Base-by-base conservation (phyloP, 2,888 invertebrate genomes). In the Gari tellinella region DNA sequence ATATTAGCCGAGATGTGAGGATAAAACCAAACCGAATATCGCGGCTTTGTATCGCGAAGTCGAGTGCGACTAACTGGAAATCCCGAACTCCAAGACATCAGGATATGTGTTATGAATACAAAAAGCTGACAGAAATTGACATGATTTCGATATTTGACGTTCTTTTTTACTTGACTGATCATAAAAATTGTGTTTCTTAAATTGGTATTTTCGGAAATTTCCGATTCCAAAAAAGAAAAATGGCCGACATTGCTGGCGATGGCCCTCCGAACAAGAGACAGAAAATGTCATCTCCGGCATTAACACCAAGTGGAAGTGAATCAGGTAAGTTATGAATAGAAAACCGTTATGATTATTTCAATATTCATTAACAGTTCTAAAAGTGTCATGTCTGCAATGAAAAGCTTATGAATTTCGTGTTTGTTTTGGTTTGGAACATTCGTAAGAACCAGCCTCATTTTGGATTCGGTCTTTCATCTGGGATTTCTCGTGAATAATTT, bases 261-360 rank as follows among this genome's bases (percentile, higher is more conserved):
- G 97, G 97, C 94, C 97, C 97, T 94, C 97, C 97, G 95, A 97
- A 97, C 93, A 97, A 98, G 95, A 95, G 97, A 95, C 96, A 95
- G 92, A 97, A 97, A 94, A 95, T 97, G 70, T 82, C 84, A 77
- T 88, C 88, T 61, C 88, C 86, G 25, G 82, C 86, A 52, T 73
- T 85, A 56, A 84, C 81, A 63, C 79, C 86, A 17, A 84, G 83
- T 72, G 89, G 87, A 72, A 86, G 75, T 66, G 79, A 82, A 78
- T 83, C 84, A 81, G 88, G 89, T 89, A 81, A 69, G 84, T 81
- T 38, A 2, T 10, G 5, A 12, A 26, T n/a, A 17, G n/a, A 17
- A 45, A 26, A 15, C n/a, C 8, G 31, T 26, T 12, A 26, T 15
- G n/a, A 8, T 45, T 3, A 12, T 12, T 31, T 5, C 0, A 8